Evolutionary conservation across 2,797 vertebrate species (phyloP).

Genomic region (Rhadinocentrus ornatus): DNA sequence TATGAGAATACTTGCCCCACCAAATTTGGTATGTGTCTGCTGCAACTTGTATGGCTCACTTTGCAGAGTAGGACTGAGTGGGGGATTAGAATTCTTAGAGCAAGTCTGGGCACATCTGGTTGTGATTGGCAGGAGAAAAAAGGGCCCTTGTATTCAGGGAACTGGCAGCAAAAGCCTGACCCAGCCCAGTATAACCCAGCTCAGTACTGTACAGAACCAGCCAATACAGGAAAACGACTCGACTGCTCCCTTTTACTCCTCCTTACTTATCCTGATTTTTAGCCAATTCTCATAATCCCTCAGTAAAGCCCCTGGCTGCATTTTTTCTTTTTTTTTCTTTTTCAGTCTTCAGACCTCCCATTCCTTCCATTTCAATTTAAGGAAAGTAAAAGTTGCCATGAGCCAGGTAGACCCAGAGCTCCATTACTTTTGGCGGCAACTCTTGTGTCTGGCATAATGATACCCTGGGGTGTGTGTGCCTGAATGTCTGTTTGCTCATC

Average conservation of each 20-base stretch:
- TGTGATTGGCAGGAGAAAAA: conserved; percentile 78
- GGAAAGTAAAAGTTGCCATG: conserved; percentile 53
- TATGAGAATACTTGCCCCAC: conserved; percentile 23
- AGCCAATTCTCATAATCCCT: conserved; percentile 73
- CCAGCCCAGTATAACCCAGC: conserved; percentile 64
- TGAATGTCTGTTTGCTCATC: conserved; percentile 75
- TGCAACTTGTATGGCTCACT: conserved; percentile 34
- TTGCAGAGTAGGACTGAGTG: conserved; percentile 33
- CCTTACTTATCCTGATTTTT: conserved; percentile 57
- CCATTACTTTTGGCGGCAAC: conserved; percentile 70
- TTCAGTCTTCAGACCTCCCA: conserved; percentile 62
- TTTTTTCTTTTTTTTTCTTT: conserved; percentile 33
- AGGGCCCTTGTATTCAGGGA: conserved; percentile 73
- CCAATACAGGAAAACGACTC: conserved; percentile 49
- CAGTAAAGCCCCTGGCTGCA: conserved; percentile 65
- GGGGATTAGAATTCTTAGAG: conserved; percentile 65
- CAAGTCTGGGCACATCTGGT: conserved; percentile 81
- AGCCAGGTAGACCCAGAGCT: conserved; percentile 71
- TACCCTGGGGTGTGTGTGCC: conserved; percentile 61
- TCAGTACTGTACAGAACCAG: conserved; percentile 55
- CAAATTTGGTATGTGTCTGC: conserved; percentile 45
- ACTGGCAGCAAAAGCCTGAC: conserved; percentile 68
- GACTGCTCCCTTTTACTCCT: conserved; percentile 48
- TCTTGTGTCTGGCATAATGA: conserved; percentile 73
- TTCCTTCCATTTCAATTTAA: conserved; percentile 68